Percentiles rank a stretch among this genome's conserved stretches.
phyloP scores from a whole-genome alignment of 23 tunicate species.

The Corella eumyota region DNA sequence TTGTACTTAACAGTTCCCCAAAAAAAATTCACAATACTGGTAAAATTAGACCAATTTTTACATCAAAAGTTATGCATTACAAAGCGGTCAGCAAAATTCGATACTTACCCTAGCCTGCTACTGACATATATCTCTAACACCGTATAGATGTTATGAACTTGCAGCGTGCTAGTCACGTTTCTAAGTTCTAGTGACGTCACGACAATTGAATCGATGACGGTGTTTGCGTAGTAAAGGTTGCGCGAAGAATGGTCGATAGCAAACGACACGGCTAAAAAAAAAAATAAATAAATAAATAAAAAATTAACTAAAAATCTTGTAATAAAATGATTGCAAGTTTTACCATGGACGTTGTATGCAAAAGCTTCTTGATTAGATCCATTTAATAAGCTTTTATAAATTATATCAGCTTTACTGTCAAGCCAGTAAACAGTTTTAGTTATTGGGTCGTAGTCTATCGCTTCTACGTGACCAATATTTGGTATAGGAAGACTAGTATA shows the following conservation, averaged over 20 bases:
- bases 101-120: conserved; percentile 20
- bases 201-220: conserved; percentile 19
- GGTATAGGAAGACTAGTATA: conserved; percentile 4
- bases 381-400: conserved; percentile 12
- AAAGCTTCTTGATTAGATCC: conserved; percentile 15
- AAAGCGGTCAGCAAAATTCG: too few species aligned
- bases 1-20: background rate
- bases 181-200: conserved; percentile 36
- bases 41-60: too few species aligned
- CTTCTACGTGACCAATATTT: background rate
- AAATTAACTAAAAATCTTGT: background rate
- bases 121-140: conserved; percentile 25
- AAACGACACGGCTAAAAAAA: conserved; percentile 29
- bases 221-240: conserved; percentile 40
- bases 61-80: too few species aligned
- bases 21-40: too few species aligned
- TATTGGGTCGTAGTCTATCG: conserved; percentile 28
- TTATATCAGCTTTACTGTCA: conserved; percentile 4
- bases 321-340: background rate
- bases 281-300: too few species aligned
- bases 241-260: conserved; percentile 31
- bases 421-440: conserved; percentile 26
- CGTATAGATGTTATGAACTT: conserved; percentile 21
- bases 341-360: conserved; percentile 18
- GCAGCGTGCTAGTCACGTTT: conserved; percentile 22